Base-by-base conservation (phyloP, 1,140 invertebrate species). In the Wasmannia auropunctata region DNA sequence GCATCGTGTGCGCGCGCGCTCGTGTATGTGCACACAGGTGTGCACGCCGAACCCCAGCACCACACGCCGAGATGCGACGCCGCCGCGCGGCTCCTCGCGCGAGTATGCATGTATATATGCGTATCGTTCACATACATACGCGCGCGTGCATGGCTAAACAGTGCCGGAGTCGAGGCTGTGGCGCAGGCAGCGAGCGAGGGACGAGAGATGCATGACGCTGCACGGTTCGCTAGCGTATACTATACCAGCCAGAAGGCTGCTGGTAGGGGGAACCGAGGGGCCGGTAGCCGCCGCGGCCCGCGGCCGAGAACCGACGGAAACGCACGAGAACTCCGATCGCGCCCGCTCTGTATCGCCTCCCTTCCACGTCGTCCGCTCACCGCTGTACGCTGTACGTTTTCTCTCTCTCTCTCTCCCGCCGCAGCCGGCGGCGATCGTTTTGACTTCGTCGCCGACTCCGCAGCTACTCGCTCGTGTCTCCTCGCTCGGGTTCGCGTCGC, bases 401-500 rank as follows among this genome's bases (percentile, higher is more conserved):
- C 58, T 62, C 56, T 22, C 34, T 43, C 58, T 49, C 16, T 40
- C 31, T 31, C 75, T 62, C 75, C 3, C 25, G 1, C 54, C 31
- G 14, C 8, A 3, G 34, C 37, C 46, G 69, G 14, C 54, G 3
- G 34, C 34, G 56, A 76, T 62, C 74, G 54, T 25, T 40, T 31
- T 16, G 40, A 46, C 77, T 69, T 40, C 19, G 58, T 31, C 58
- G n/a, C 58, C 67, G 81, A 75, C 70, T 75, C 54, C 83, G 56
- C 40, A 31, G 43, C 49, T n/a, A n/a, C n/a, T 77, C 70, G 63
- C 65, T 89, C 87, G 70, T 62, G 75, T 63, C 54, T 62, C 77
- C 75, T 62, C 86, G 69, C 46, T 67, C 60, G 83, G 22, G 16
- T 63, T 90, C 87, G 88, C 79, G 88, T 90, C 46, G 28, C 60